Base-by-base conservation (phyloP, 2,888 invertebrate species). In the Rotaria macrura region DNA sequence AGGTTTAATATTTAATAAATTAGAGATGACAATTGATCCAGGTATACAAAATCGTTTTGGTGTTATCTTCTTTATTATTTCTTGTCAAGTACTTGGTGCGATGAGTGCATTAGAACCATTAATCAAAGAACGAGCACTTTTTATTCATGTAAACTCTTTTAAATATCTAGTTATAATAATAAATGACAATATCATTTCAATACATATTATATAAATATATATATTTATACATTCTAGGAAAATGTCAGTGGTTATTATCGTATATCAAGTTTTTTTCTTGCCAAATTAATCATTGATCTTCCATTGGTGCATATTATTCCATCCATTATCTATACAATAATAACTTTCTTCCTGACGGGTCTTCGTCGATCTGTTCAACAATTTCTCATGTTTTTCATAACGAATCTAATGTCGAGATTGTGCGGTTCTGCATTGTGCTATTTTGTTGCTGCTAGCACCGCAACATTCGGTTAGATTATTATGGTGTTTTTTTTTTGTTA, bases 61-160 rank as follows among this genome's bases (percentile, higher is more conserved):
- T 49, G 89, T 89, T 9, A 90, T 91, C 87, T 91, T 91, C 89
- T 91, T 91, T 88, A 89, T 91, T 85, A 88, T 89, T n/a, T 90
- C 91, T 89, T 90, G 91, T 87, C 89, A 90, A 87, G 88, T 91
- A 83, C 91, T 91, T 89, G 90, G 90, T 47, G 91, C 90, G 87
- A 87, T 91, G 86, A 90, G 90, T 9, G 90, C 90, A 34, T 89
- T 91, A 23, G 91, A 91, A 86, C 87, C 91, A 29, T 91, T 91
- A 87, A 90, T 91, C 84, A 90, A 90, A 86, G 91, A 91, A 86
- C 88, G 91, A 84, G 88, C 88, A 10, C 88, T 90, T 57, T 91
- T 91, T 87, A 88, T 91, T 91, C 91, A 87, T 89, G 91, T 89
- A 38, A 79, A 17, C 0, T 43, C 2, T 47, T 85, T 40, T 84